Conservation (phyloP, 1,140 invertebrate species). For the Cepaea nemoralis region DNA sequence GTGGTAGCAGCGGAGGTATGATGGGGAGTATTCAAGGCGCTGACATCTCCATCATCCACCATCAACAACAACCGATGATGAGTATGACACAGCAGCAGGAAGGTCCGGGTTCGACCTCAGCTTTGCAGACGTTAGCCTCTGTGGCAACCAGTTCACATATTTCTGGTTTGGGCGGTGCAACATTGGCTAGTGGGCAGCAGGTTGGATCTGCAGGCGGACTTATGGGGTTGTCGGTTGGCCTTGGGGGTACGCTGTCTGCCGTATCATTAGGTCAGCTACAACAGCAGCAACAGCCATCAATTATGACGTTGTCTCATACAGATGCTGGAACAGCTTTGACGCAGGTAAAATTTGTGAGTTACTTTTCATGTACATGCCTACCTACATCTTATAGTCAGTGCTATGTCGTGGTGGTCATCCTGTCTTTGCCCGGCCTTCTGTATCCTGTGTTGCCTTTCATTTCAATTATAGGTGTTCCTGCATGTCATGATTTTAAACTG, state of each 20-base stretch:
- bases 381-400: not conserved
- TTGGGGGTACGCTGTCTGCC: not conserved
- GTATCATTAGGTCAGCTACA: constrained; percentile 31
- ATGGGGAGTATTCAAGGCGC: not conserved
- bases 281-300: constrained; percentile 22
- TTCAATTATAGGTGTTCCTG: too few relatives aligned
- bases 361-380: not conserved
- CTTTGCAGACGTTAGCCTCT: constrained; percentile 36
- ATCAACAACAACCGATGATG: constrained; percentile 6
- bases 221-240: constrained; percentile 15
- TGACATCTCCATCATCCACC: constrained; percentile 22
- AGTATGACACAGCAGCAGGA: constrained; percentile 27
- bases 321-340: not conserved
- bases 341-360: not conserved
- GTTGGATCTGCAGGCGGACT: not conserved
- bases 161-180: constrained; percentile 15
- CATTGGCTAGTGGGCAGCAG: constrained; percentile 4
- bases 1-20: not conserved
- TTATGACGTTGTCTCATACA: constrained; percentile 22
- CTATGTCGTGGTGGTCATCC: too few relatives aligned
- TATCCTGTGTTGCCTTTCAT: too few relatives aligned
- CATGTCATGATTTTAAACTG: too few relatives aligned
- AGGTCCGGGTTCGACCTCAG: constrained; percentile 13
- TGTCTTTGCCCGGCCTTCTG: too few relatives aligned
- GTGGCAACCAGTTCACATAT: constrained; percentile 37